A percentile compares a stretch with the other conserved stretches of the same genome.
phyloP scores from a whole-genome alignment of 2,888 invertebrate genomes.

The Odontocolon sp. region DNA sequence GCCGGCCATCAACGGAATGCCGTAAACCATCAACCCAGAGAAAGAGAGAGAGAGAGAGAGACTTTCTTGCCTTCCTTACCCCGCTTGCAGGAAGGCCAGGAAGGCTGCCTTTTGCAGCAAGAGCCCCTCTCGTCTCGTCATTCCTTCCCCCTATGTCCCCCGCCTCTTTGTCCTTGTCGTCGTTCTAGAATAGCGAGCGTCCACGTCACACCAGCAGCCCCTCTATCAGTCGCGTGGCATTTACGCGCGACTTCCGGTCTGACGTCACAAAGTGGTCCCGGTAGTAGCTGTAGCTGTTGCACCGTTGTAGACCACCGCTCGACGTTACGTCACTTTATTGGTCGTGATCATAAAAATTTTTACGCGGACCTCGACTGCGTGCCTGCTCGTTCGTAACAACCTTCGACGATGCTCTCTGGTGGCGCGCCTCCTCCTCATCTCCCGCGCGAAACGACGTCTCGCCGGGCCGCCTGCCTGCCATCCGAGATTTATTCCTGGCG shows the following conservation, averaged over 20 bases:
- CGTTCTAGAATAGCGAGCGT: conserved; percentile 63
- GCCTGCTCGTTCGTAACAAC: conserved; percentile 65
- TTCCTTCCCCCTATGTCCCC: conserved; percentile 46
- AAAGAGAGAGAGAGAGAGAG: conserved; percentile 30
- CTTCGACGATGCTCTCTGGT: conserved; percentile 50
- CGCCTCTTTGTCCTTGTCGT: conserved; percentile 51
- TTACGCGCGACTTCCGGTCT: conserved; percentile 76
- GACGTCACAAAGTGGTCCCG: conserved; percentile 71
- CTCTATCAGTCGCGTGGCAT: conserved; percentile 70
- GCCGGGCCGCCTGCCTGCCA: conserved; percentile 37
- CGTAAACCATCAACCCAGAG: conserved; percentile 78
- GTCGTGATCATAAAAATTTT: conserved; percentile 80
- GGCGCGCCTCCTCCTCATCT: conserved; percentile 37
- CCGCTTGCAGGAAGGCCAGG: conserved; percentile 42
- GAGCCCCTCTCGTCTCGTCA: conserved; percentile 58
- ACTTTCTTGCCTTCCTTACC: conserved; percentile 48
- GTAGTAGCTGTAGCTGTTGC: conserved; percentile 46
- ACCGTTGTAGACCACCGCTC: conserved; percentile 68
- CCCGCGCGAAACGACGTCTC: conserved; percentile 57
- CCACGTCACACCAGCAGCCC: conserved; percentile 59
- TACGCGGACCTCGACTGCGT: conserved; percentile 74
- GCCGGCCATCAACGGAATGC: conserved; percentile 78
- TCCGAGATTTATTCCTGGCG: conserved; percentile 59
- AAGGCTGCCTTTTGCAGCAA: conserved; percentile 46
- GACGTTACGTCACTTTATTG: conserved; percentile 80